phyloP scores from a whole-genome alignment of 2,888 invertebrate genomes.

The Athalia circularis region DNA sequence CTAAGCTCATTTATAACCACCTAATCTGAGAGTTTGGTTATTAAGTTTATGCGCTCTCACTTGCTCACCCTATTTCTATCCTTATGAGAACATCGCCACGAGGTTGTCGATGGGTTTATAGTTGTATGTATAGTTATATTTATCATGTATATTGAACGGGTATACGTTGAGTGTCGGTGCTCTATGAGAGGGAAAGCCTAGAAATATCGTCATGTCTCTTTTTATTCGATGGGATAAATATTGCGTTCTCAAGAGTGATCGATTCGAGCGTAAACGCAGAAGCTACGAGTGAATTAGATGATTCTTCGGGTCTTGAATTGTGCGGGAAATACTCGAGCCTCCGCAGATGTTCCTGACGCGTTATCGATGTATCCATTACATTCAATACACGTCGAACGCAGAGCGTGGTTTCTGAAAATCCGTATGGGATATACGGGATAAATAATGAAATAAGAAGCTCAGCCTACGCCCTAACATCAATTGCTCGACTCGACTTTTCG shows the following conservation, averaged over 20 bases:
- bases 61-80: neutral
- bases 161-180: neutral
- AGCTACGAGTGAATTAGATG: conserved; percentile 38
- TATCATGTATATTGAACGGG: too few relatives aligned
- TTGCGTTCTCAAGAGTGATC: conserved; percentile 20
- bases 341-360: conserved; percentile 39
- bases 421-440: conserved; percentile 26
- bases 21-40: conserved; percentile 42
- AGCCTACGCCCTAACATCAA: conserved; percentile 13
- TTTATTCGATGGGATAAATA: conserved; percentile 19
- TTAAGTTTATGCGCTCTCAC: conserved; percentile 35
- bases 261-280: conserved; percentile 15
- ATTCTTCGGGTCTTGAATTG: conserved; percentile 33
- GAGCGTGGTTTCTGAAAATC: conserved; percentile 22
- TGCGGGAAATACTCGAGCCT: conserved; percentile 31
- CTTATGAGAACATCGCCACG: conserved; percentile 24
- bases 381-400: conserved; percentile 37
- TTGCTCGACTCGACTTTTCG: conserved; percentile 18
- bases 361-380: conserved; percentile 41
- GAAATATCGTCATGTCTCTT: conserved; percentile 28
- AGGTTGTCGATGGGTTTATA: conserved; percentile 12
- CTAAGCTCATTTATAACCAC: conserved; percentile 41
- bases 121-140: neutral
- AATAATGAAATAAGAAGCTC: conserved; percentile 23
- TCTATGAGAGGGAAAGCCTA: neutral